Evolutionary conservation across 2,888 invertebrate genomes (phyloP), one percentile per base, ranked within the genome.

Genomic region (Amphipoea oculea): DNA sequence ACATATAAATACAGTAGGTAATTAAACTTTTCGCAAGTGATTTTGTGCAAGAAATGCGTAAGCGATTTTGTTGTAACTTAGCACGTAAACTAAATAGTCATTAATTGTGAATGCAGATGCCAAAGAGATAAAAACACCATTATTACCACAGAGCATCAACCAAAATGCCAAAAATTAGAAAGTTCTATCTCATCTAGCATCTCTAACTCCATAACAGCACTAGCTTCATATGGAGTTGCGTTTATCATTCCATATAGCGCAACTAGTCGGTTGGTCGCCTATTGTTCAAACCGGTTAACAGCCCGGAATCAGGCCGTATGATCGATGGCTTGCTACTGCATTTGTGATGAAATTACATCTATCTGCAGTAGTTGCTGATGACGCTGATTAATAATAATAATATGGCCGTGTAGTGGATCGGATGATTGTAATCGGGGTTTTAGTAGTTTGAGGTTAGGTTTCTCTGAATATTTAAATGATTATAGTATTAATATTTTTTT

Each of bases 271-370:
- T 76, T 83, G 82, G 87, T 86, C 81, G 85, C 78, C 86, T 89
- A 92, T 93, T 91, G 90, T 88, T 84, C 71, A 45, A 87, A 92
- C 91, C 91, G 86, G 92, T 92, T 89, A 45, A 62, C 29, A 45
- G 76, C 40, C 40, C 65, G 65, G 70, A 84, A 69, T 66, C 60
- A 45, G 73, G n/a, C 62, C 57, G 9, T 62, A 69, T 87, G 89
- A 85, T 87, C 79, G 77, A 89, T 85, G 51, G 62, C 66, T 40
- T 20, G 83, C 79, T 74, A 77, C 79, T 68, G 75, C 71, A 65
- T 70, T 82, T 70, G 70, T 85, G 71, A 80, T 40, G 79, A 81
- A 85, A 86, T 80, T 79, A 76, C 68, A 69, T 83, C 74, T 72
- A 82, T 78, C 63, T 78, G 17, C 67, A 66, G 66, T 20, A n/a